phyloP scores from a whole-genome alignment of 2,888 invertebrate genomes.

The Dascillus cervinus region DNA sequence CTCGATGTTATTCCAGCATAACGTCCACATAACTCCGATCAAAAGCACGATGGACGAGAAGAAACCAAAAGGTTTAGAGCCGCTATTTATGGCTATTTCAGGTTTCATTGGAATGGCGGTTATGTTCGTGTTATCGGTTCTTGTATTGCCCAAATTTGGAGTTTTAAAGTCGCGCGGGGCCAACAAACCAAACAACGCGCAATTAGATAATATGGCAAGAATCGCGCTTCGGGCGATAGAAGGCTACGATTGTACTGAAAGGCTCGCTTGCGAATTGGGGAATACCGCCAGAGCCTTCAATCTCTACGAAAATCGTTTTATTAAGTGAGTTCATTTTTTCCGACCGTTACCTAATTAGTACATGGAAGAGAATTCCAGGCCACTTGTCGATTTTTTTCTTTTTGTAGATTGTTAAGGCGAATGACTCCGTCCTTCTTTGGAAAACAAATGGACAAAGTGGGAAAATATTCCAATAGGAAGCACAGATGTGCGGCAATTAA shows the following conservation, averaged over 20 bases:
- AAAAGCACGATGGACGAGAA: constrained; percentile 25
- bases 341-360: too few species aligned
- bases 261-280: constrained; percentile 43
- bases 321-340: constrained; percentile 31
- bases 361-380: too few species aligned
- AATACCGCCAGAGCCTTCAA: constrained; percentile 37
- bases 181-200: constrained; percentile 29
- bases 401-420: constrained; percentile 35
- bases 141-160: constrained; percentile 45
- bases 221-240: constrained; percentile 42
- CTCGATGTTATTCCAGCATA: constrained; percentile 32
- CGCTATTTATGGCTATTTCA: constrained; percentile 51
- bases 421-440: constrained; percentile 33
- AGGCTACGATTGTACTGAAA: constrained; percentile 42
- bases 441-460: constrained; percentile 33
- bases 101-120: constrained; percentile 50
- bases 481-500: constrained; percentile 37
- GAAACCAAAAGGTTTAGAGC: constrained; percentile 42
- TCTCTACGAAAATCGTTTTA: constrained; percentile 36
- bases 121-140: constrained; percentile 45
- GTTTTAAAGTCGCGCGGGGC: constrained; percentile 27
- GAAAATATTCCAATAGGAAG: constrained; percentile 34
- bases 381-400: too few species aligned
- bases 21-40: constrained; percentile 32
- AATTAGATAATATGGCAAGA: constrained; percentile 36